These are phyloP conservation scores for Dendrophyllia cribrosa DNA, from an alignment of 64 coral and sea anemone genomes.

Conservation along the genomic window DNA sequence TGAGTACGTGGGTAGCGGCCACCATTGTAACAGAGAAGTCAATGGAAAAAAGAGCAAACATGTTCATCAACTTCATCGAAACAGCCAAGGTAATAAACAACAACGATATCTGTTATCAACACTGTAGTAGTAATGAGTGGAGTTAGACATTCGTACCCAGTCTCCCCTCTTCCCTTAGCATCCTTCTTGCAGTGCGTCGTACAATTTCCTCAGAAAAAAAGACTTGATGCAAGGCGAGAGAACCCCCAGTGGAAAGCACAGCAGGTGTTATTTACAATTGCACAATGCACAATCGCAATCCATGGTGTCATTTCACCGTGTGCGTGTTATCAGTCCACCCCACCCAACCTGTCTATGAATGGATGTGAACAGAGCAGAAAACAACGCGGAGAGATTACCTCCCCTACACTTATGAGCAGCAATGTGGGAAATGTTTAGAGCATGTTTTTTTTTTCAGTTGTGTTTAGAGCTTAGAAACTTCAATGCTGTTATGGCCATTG, in stretches of 20 bases:
- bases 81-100: conserved; percentile 86
- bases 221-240: too few relatives aligned
- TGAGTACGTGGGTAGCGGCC: conserved; percentile 94
- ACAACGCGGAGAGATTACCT: too few relatives aligned
- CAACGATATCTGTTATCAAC: not conserved
- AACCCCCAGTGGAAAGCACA: too few relatives aligned
- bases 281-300: too few relatives aligned
- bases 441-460: conserved; percentile 53
- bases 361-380: too few relatives aligned
- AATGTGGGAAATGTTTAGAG: not conserved
- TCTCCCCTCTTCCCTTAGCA: too few relatives aligned
- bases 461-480: conserved; percentile 96
- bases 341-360: too few relatives aligned
- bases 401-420: not conserved
- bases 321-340: too few relatives aligned
- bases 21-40: conserved; percentile 84
- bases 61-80: conserved; percentile 93
- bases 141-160: not conserved
- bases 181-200: too few relatives aligned
- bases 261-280: too few relatives aligned
- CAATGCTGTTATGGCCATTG: conserved; percentile 98
- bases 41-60: conserved; percentile 74
- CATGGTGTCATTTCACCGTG: too few relatives aligned
- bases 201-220: too few relatives aligned
- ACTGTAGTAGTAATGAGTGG: not conserved